Evolutionary conservation across 1,140 invertebrate genomes (phyloP), one percentile per base, ranked within the genome.

Genomic region (Stenopsyche tienmushanensis): DNA sequence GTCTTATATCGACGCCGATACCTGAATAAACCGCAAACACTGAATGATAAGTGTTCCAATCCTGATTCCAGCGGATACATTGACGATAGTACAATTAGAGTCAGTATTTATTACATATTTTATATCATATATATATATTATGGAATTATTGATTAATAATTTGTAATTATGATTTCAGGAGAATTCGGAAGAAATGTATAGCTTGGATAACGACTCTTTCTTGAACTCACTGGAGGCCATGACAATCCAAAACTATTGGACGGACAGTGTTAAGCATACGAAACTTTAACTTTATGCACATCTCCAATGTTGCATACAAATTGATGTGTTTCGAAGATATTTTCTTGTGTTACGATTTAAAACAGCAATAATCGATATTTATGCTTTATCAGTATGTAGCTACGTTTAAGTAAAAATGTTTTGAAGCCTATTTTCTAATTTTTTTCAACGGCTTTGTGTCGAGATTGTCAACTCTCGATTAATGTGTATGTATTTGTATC

Each of bases 221-320:
- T 83, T 94, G 53, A 94, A 94, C 78, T 93, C 91, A 57, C 76
- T 94, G 66, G 92, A 94, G 79, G 91, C 92, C 55, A 93, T 94
- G 91, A 94, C 92, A 72, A 93, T 94, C 77, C 91, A 94, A 76
- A 94, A 93, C 78, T 93, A 93, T 74, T 94, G 92, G 92, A 93
- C 91, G 53, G 92, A 94, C 77, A 92, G 88, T 72, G 91, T 93
- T 49, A 93, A 93, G 77, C 92, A 94, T 80, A 94, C 92, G 71
- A 94, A 94, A 79, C 84, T 94, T 76, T 93, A 87, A 84, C 9
- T 17, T 9, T 34, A 54, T 23, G n/a, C n/a, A n/a, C n/a, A n/a
- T n/a, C n/a, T n/a, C n/a, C n/a, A n/a, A n/a, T n/a, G n/a, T n/a
- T n/a, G n/a, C n/a, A n/a, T n/a, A n/a, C n/a, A n/a, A n/a, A n/a